Conservation (phyloP, 1,140 invertebrate species). For the Eumaeus atala region DNA sequence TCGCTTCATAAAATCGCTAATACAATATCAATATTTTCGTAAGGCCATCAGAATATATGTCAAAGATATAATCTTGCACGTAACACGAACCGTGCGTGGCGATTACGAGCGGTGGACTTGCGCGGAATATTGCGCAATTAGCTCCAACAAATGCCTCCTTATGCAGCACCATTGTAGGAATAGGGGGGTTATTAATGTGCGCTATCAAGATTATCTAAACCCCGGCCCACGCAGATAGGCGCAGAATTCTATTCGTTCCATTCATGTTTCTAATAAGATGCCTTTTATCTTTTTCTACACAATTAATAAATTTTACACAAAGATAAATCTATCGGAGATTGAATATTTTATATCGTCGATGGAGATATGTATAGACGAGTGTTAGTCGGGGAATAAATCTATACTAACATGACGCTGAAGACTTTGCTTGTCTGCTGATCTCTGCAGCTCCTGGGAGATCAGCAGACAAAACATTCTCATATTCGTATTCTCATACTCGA, state of each 20-base stretch:
- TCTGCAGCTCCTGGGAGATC: too few relatives aligned
- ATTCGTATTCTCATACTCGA: too few relatives aligned
- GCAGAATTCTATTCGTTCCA: constrained; percentile 20
- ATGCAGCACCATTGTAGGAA: constrained; percentile 22
- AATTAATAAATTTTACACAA: not conserved
- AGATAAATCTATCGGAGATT: too few relatives aligned
- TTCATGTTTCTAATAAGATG: constrained; percentile 22
- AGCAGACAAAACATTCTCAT: too few relatives aligned
- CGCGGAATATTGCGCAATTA: constrained; percentile 26
- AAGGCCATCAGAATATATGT: constrained; percentile 24
- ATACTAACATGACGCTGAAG: too few relatives aligned
- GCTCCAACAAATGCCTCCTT: constrained; percentile 22
- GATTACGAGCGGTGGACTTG: constrained; percentile 18
- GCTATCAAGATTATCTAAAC: constrained; percentile 21
- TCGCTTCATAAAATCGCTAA: not conserved
- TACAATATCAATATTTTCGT: not conserved
- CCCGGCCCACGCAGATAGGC: constrained; percentile 19
- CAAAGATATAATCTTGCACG: constrained; percentile 26
- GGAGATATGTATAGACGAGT: too few relatives aligned
- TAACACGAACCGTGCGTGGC: constrained; percentile 25
- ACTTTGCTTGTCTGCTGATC: too few relatives aligned
- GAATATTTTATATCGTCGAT: too few relatives aligned
- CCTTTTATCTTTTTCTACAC: constrained; percentile 24
- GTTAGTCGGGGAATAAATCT: too few relatives aligned
- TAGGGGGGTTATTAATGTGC: constrained; percentile 25